These are phyloP conservation scores for Galagoides demidoff DNA, from an alignment of 2,797 vertebrate species.

Conservation along the genomic window DNA sequence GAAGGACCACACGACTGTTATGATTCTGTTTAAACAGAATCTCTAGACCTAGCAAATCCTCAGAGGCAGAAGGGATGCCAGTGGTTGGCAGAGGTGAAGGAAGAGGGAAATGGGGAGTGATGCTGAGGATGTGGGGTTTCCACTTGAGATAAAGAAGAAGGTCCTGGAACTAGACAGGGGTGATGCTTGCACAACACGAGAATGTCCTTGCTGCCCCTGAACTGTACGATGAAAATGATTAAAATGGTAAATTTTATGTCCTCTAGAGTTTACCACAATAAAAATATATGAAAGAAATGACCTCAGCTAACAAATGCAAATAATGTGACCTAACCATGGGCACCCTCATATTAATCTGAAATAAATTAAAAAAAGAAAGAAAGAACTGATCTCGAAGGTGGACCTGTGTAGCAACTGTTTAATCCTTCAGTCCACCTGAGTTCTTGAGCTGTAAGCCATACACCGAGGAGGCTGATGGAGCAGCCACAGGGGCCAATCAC, in stretches of 20 bases:
- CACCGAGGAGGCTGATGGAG: background rate
- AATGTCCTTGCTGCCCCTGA: background rate
- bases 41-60: background rate
- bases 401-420: background rate
- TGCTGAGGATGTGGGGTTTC: background rate
- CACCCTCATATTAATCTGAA: too few species aligned
- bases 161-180: background rate
- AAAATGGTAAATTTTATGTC: conserved; percentile 3
- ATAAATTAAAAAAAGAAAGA: too few species aligned
- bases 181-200: background rate
- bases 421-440: background rate
- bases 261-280: background rate
- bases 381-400: background rate
- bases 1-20: background rate
- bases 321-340: too few species aligned
- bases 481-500: background rate
- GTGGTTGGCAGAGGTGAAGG: background rate
- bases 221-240: background rate
- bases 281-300: background rate
- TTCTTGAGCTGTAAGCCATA: background rate
- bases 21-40: background rate
- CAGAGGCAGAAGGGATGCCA: background rate
- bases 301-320: background rate
- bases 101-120: background rate
- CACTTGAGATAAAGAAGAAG: background rate